A percentile compares a stretch with the other conserved stretches of the same genome.
These are phyloP conservation scores for Micoletzkya japonica DNA, from an alignment of 2,888 invertebrate species.

Conservation along the genomic window DNA sequence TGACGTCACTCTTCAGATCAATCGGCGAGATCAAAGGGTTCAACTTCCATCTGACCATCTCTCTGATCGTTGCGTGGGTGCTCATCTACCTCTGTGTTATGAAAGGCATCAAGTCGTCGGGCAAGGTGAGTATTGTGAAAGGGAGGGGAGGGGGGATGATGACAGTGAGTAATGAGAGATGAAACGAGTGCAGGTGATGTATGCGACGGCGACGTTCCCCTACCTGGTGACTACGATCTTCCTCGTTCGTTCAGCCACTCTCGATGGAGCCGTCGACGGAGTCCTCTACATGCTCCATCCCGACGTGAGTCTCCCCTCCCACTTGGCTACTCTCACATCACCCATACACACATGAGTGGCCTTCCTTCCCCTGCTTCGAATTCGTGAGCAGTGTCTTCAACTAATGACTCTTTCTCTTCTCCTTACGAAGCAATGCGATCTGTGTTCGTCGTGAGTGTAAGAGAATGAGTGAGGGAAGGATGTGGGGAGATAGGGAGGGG, in stretches of 20 bases:
- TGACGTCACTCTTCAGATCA: constrained; percentile 40
- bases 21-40: constrained; percentile 79
- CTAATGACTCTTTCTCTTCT: neutral
- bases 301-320: constrained; percentile 72
- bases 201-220: constrained; percentile 92
- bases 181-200: constrained; percentile 75
- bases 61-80: constrained; percentile 84
- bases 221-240: constrained; percentile 90
- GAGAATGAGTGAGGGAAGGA: neutral
- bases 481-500: neutral
- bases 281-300: constrained; percentile 88
- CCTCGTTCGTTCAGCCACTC: constrained; percentile 84
- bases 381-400: too few relatives aligned
- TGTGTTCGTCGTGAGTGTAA: too few relatives aligned
- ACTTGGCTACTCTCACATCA: neutral
- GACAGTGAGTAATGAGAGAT: neutral
- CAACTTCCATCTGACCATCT: constrained; percentile 89
- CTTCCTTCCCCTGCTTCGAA: neutral
- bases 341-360: neutral
- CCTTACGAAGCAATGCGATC: too few relatives aligned
- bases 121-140: constrained; percentile 74
- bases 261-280: constrained; percentile 84
- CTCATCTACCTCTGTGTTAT: constrained; percentile 91
- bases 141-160: neutral
- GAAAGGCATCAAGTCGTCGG: constrained; percentile 94